Base-by-base conservation (phyloP, 2,797 vertebrate species). In the Podarcis siculus region DNA sequence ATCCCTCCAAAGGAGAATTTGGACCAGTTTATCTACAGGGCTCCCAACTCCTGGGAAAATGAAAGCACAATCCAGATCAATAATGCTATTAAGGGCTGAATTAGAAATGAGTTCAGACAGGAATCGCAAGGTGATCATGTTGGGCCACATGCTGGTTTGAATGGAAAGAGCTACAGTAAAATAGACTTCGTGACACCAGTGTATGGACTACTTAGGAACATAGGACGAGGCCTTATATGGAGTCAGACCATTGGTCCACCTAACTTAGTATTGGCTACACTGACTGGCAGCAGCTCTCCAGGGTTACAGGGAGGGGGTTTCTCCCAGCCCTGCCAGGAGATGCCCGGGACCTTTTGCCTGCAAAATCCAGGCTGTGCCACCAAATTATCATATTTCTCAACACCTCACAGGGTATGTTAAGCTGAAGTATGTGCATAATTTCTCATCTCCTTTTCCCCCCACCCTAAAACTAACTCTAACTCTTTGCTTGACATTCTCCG, bases 1-100 rank as follows among this genome's bases (percentile, higher is more conserved):
- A 85, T 23, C 37, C 10, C 55, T 81, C 83, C 32, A 67, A 69
- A 81, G n/a, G 32, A 86, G 61, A 37, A 69, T 67, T 85, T 82
- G 83, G 4, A n/a, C 69, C 45, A 32, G 27, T 75, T 66, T 49
- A 66, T 58, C 58, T 66, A 42, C 19, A 71, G n/a, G 83, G 66
- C 25, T 67, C 42, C 49, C n/a, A 86, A 55, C 25, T n/a, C 72
- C 42, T 37, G 39, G 12, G 39, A 49, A 75, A 80, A 49, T 67
- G 39, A 75, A 37, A 27, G 32, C 21, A 75, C 55, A 78, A 32
- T 19, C 71, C 45, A 12, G 79, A 82, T 87, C 71, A 75, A 82
- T 82, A 42, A 45, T 45, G 67, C 55, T 5, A 58, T 87, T 75
- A 42, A 45, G 35, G 9, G 19, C 12, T n/a, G 79, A 64, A 87